Evolutionary conservation across 2,888 invertebrate genomes (phyloP), one percentile per base, ranked within the genome.

Genomic region (Melipona bicolor): DNA sequence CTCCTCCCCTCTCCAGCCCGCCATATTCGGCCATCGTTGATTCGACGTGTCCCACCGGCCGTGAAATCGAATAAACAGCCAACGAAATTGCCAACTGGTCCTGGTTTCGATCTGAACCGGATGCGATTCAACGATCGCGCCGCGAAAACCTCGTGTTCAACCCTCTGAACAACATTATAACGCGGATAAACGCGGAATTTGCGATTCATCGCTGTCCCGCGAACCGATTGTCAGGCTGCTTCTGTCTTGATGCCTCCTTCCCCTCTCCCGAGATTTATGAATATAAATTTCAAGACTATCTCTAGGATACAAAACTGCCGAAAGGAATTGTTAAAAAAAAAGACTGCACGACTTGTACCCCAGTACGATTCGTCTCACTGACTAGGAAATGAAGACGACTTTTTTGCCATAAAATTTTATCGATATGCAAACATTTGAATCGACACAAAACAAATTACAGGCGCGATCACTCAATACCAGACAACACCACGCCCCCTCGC

Each of bases 141-240:
- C 73, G 64, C 61, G 50, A 27, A 61, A 13, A 43, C 43, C 32
- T 32, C 32, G 4, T 24, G 36, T 59, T 61, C 56, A 24, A 64
- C 27, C 6, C 24, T 21, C 24, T 27, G 79, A 79, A 73, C 50
- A 69, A 82, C 49, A 75, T 80, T 27, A 27, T 80, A 79, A 80
- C 65, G 74, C 69, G 59, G 52, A 61, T 62, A 80, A 80, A 80
- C 67, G 71, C 75, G 80, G 24, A 80, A 80, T 75, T 75, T 75
- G 65, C 67, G 71, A 68, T 75, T 72, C 32, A 59, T 50, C 21
- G 61, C 32, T 43, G 43, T 43, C 43, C 9, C 9, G 43, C 36
- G 36, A 36, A 36, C 36, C 62, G 21, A 17, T 13, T 15, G 69
- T 49, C 27, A 9, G 4, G 5, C 4, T 24, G 11, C 17, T 59